Evolutionary conservation across 2,113 vertebrate species (phyloP).

Genomic region (Alosa alosa): DNA sequence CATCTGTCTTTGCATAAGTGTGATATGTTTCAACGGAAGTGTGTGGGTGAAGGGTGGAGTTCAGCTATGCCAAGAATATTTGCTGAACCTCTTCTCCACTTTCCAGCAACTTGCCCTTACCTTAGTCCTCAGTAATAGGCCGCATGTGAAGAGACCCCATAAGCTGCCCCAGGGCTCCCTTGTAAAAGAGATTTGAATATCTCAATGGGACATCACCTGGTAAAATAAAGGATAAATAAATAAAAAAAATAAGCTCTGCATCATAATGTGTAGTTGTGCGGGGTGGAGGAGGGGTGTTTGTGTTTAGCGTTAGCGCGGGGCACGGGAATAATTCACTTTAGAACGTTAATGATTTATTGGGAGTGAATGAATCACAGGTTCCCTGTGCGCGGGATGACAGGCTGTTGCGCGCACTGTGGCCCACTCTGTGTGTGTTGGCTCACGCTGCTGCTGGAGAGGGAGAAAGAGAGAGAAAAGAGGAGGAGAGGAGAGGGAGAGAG

Average conservation of each 20-base stretch:
- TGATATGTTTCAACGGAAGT: not conserved
- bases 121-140: not conserved
- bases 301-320: not conserved
- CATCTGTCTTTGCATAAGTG: not conserved
- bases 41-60: not conserved
- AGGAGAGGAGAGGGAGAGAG: not conserved
- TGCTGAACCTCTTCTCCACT: not conserved
- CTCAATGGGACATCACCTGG: too few relatives aligned
- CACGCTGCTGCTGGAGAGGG: not conserved
- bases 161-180: too few relatives aligned
- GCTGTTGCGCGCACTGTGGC: not conserved
- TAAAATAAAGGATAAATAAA: too few relatives aligned
- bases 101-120: not conserved
- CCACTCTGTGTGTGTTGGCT: not conserved
- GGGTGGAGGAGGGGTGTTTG: not conserved
- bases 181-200: too few relatives aligned
- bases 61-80: not conserved
- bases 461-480: too few relatives aligned
- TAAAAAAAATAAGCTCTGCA: not conserved
- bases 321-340: not conserved
- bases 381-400: not conserved
- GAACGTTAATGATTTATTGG: conserved; percentile 13
- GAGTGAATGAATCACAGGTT: not conserved
- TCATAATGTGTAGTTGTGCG: not conserved
- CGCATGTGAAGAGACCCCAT: not conserved